Evolutionary conservation across 2,113 vertebrate species (phyloP), one percentile per base, ranked within the genome.

Genomic region (Rattus norvegicus): DNA sequence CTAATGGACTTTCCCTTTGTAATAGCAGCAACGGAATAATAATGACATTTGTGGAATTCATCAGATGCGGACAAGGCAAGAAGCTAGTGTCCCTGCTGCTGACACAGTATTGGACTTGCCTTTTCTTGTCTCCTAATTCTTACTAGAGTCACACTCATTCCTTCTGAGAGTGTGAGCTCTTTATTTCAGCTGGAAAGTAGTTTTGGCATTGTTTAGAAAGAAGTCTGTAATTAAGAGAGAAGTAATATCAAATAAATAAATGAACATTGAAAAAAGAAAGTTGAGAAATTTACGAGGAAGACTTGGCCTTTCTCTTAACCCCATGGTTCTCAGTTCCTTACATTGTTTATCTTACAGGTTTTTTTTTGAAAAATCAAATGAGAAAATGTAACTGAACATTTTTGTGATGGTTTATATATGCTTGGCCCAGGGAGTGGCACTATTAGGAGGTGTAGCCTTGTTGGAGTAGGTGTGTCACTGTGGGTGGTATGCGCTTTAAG

Each of bases 301-400:
- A 59, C 79, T 81, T 91, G 59, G 39, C 26, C 56, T n/a, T 0
- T n/a, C 54, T 0, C 24, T 36, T 84, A 63, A 36, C 26, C 2
- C 28, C 11, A 13, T 1, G 28, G 43, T 54, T 33, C 49, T 90
- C 13, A 49, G 69, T 7, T 47, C 47, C 47, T 93, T 5, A 28
- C 22, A 0, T 65, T 90, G 63, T 94, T 89, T 63, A 52, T 93
- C 56, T 94, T 90, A 70, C 67, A 79, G 67, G 80, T 39, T 76
- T 88, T 73, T 73, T 94, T 96, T 91, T 80, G 63, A 91, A 94
- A 93, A 90, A 83, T 65, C 63, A 33, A 52, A 65, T 87, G 30
- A 94, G 89, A 92, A 91, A 96, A 92, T 63, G 61, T 67, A n/a
- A 33, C 61, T 3, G 13, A 69, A 56, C 9, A 91, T 95, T 96